Percentiles rank a stretch among this genome's conserved stretches.
Conservation (phyloP, 2,797 vertebrate species). For the Pithecia hirsuta region DNA sequence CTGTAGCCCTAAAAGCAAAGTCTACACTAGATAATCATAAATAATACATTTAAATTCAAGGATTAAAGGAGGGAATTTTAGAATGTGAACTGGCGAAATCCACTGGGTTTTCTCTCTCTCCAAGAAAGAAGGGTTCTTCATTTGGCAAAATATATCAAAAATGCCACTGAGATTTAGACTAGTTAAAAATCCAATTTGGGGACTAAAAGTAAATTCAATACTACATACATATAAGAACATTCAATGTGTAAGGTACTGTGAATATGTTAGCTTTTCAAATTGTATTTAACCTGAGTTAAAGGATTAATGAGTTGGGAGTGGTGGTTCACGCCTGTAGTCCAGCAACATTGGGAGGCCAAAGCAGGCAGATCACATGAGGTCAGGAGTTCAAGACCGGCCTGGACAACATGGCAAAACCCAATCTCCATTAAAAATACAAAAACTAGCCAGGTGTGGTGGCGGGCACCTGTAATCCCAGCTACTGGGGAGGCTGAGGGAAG, state of each 20-base stretch:
- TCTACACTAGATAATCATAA: not conserved
- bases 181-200: not conserved
- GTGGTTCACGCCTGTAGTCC: not conserved
- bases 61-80: constrained; percentile 16
- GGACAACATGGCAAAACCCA: not conserved
- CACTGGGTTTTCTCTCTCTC: not conserved
- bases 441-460: not conserved
- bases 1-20: not conserved
- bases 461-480: not conserved
- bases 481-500: not conserved
- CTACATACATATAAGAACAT: not conserved
- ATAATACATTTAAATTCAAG: constrained; percentile 11
- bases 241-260: not conserved
- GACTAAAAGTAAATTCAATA: not conserved
- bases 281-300: constrained; percentile 1
- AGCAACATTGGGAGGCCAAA: not conserved
- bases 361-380: not conserved
- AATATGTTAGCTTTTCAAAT: not conserved
- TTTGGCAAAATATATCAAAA: not conserved
- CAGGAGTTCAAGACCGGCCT: not conserved
- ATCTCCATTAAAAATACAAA: not conserved
- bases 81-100: not conserved
- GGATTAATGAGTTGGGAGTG: not conserved
- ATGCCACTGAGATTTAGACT: not conserved
- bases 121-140: not conserved